Evolutionary conservation across 1,140 invertebrate genomes (phyloP), one percentile per base, ranked within the genome.

Genomic region (Hyles euphorbiae): DNA sequence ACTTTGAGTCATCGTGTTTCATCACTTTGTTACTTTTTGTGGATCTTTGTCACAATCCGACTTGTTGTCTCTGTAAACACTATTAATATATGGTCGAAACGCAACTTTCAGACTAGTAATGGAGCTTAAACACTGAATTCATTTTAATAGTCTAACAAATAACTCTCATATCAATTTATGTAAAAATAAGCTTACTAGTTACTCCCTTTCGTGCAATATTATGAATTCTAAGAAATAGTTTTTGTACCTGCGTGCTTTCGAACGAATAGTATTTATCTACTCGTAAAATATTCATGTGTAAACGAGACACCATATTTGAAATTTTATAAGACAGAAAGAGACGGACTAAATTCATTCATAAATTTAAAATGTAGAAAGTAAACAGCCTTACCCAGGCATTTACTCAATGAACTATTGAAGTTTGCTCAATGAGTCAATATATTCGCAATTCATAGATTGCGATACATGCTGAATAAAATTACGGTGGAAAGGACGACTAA

Each of bases 391-490:
- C 58, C 54, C 62, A 53, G 33, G 10, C 11, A 8, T 50, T 50
- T 48, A 59, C 44, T 33, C 44, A 55, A 5, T 48, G 47, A 12
- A 48, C 22, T 22, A 6, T 22, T 3, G 3, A 46, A 46, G 9
- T 46, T 8, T 59, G 60, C 51, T 75, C 72, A 82, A 81, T 78
- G 79, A 72, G 71, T 57, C 72, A 65, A 68, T 56, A 58, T 67
- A 63, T 60, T 46, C 11, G 44, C 44, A 10, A 46, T 46, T 22
- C 22, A 22, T 22, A 22, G 0, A 22, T 22, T 22, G 22, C 22
- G 22, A 22, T 22, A 22, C 22, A 22, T 22, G 2, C 22, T 22
- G 2, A 22, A 22, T 22, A 22, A 22, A 22, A 22, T 22, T 22
- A 22, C 22, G 22, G 22, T 22, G 22, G 22, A 22, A 22, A 22